Evolutionary conservation across 2,113 vertebrate species (phyloP).

Genomic region (Bolborhynchus lineola): DNA sequence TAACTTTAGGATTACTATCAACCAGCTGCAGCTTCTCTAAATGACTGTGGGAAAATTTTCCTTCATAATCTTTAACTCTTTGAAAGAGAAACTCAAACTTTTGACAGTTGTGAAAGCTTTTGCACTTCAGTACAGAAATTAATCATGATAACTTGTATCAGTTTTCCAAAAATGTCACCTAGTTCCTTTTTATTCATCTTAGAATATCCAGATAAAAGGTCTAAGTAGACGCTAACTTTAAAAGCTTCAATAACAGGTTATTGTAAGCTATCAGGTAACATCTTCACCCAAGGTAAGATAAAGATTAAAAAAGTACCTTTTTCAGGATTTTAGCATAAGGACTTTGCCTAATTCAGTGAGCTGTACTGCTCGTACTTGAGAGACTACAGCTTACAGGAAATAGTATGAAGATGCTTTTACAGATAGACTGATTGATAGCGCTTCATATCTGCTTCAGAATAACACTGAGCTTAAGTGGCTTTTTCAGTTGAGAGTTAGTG

Average conservation of each 20-base stretch:
- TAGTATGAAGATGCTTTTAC: background rate
- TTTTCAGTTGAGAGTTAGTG: background rate
- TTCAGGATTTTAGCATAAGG: background rate
- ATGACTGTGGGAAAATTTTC: conserved; percentile 36
- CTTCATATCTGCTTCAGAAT: conserved; percentile 14
- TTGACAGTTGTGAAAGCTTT: conserved; percentile 1
- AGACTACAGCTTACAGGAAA: background rate
- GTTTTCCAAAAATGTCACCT: background rate
- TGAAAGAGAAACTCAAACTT: background rate
- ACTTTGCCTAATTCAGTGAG: background rate
- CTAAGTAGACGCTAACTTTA: background rate
- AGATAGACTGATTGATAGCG: background rate
- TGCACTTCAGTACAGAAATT: background rate
- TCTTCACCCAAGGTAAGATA: background rate
- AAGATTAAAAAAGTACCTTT: background rate
- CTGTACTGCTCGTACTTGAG: conserved; percentile 7
- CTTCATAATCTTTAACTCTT: background rate
- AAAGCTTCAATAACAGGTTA: background rate
- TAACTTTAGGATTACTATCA: conserved; percentile 60
- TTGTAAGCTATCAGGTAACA: background rate
- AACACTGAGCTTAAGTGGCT: background rate
- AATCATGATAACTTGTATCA: background rate
- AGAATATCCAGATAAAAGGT: background rate
- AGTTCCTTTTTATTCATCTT: background rate
- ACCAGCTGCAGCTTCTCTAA: conserved; percentile 54